Conservation (phyloP, 2,888 invertebrate genomes). For the Apodemia duryi region DNA sequence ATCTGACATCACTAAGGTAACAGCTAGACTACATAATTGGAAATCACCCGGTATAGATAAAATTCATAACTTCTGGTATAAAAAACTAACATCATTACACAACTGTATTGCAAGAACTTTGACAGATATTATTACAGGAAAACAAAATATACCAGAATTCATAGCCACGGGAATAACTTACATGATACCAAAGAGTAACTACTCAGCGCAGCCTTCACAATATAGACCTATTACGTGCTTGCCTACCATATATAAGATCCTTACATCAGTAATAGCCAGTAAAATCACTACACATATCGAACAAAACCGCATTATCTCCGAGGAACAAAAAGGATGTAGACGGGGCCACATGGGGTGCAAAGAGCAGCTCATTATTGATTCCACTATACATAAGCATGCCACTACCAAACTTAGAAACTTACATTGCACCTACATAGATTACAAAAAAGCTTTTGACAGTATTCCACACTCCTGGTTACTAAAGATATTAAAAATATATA, state of each 20-base stretch:
- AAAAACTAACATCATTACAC: constrained; percentile 22
- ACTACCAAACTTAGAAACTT: constrained; percentile 20
- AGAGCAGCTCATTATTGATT: constrained; percentile 24
- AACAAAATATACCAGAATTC: constrained; percentile 25
- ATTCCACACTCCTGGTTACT: constrained; percentile 25
- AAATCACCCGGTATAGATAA: constrained; percentile 26
- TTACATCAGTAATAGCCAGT: constrained; percentile 24
- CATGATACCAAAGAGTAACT: constrained; percentile 27
- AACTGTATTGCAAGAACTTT: constrained; percentile 21
- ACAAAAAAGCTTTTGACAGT: constrained; percentile 24
- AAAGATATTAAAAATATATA: constrained; percentile 20
- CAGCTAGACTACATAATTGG: constrained; percentile 14
- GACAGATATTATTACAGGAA: constrained; percentile 24
- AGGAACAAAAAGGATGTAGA: constrained; percentile 26
- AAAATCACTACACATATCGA: constrained; percentile 22
- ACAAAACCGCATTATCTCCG: constrained; percentile 21
- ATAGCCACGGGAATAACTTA: constrained; percentile 29
- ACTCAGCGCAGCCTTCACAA: constrained; percentile 26
- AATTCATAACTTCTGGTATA: constrained; percentile 19
- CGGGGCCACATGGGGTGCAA: constrained; percentile 24
- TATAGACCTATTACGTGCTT: constrained; percentile 32
- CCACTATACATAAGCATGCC: constrained; percentile 21
- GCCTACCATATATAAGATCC: constrained; percentile 31
- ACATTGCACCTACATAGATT: constrained; percentile 26
- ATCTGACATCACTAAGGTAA: too few relatives aligned